Evolutionary conservation across 2,797 vertebrate species (phyloP).

Genomic region (Clarias pachynema): DNA sequence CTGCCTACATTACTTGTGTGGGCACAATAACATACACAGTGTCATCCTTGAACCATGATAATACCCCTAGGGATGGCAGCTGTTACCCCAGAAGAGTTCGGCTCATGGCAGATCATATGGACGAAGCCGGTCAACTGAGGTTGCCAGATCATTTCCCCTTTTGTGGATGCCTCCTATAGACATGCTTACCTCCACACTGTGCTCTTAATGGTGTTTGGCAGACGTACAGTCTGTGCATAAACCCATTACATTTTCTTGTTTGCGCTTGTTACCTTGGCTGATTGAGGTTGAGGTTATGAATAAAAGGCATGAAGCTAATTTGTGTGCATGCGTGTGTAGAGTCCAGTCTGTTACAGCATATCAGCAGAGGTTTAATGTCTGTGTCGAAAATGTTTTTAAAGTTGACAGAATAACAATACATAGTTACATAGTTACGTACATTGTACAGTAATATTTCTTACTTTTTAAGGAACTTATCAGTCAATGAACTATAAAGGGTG

Average conservation of each 20-base stretch:
- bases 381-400: no score
- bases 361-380: background rate
- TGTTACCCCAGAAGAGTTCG: constrained; percentile 61
- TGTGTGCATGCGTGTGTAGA: background rate
- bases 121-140: background rate
- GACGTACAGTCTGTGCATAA: constrained; percentile 47
- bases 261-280: constrained; percentile 53
- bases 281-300: constrained; percentile 43
- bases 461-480: background rate
- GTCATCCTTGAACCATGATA: constrained; percentile 59
- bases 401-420: background rate
- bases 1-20: constrained; percentile 50
- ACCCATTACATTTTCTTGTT: constrained; percentile 68
- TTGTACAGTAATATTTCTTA: background rate
- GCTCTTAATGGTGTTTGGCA: constrained; percentile 10
- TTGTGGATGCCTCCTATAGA: background rate
- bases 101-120: constrained; percentile 51
- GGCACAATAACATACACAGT: constrained; percentile 34
- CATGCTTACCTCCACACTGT: background rate
- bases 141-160: constrained; percentile 45
- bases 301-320: constrained; percentile 34
- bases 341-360: background rate
- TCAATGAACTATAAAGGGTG: background rate
- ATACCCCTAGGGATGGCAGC: constrained; percentile 65
- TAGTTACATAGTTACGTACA: background rate